Base-by-base conservation (phyloP, 2,888 invertebrate species). In the Drosophila barbarae region DNA sequence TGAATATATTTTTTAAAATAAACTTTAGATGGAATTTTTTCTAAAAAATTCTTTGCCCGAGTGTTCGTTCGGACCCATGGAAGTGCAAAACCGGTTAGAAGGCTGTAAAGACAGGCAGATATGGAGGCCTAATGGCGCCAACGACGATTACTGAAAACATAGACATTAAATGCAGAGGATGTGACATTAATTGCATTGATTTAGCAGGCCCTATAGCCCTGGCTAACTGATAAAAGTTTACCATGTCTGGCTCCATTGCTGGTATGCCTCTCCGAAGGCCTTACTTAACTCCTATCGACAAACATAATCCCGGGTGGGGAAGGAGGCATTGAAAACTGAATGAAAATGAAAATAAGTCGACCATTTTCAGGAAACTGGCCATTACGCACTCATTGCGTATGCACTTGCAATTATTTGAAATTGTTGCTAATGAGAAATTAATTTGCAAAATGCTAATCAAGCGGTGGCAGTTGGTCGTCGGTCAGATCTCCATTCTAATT, bases 141-240 rank as follows among this genome's bases (percentile, higher is more conserved):
- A 67, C 50, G 55, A 72, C 83, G 80, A 82, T 82, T 84, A 84
- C 77, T 60, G 70, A 73, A 84, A 82, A 78, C 84, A 84, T 81
- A 82, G 84, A 78, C 78, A 78, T 78, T 78, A 78, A 78, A 78
- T 73, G 71, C 80, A 82, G 75, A 77, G 79, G 79, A 84, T 74
- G 83, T 79, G 85, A 84, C 85, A 84, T 79, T 79, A 79, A 79
- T 79, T 84, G 79, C 84, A 81, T 70, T 82, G 79, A 84, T 84
- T 84, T 84, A 82, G 49, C 52, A 52, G 59, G 57, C 68, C 78
- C 84, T 74, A 49, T 60, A 57, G 59, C 32, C 65, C 39, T 42
- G 35, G 15, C 34, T 34, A 57, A 26, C 56, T 51, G 70, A 68
- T 70, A 70, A 57, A 61, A 42, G 39, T 63, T 30, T 36, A 41